phyloP scores from a whole-genome alignment of 2,113 vertebrate genomes.

The Eonycteris spelaea region DNA sequence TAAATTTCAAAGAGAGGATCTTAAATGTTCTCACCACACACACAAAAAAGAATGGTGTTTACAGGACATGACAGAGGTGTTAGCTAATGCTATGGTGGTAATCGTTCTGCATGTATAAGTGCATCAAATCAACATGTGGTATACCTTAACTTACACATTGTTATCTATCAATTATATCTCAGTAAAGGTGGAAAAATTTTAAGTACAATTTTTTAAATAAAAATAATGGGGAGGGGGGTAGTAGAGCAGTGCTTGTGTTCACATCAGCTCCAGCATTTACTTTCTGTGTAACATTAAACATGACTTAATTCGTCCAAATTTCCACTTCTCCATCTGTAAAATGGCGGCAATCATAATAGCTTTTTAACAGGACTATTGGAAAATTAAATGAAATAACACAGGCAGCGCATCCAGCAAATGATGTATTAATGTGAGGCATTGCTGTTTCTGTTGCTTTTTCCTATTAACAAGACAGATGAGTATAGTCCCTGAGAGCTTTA shows the following conservation, averaged over 20 bases:
- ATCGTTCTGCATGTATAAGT: not conserved
- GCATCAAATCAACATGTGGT: not conserved
- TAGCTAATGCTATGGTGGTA: not conserved
- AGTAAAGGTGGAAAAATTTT: not conserved
- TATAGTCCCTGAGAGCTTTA: not conserved
- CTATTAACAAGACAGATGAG: slow-evolving; percentile 20
- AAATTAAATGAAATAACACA: slow-evolving; percentile 24
- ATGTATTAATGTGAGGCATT: not conserved
- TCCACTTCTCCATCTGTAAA: not conserved
- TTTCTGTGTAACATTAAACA: not conserved
- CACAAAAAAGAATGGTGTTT: not conserved
- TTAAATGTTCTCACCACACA: not conserved
- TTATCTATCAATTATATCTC: not conserved
- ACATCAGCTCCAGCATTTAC: not conserved
- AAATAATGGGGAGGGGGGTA: not conserved
- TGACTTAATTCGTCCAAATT: not conserved
- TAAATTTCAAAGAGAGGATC: not conserved
- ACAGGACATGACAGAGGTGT: not conserved
- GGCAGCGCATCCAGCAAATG: not conserved
- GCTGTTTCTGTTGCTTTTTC: not conserved
- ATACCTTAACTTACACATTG: not conserved
- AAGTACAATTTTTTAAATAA: not conserved
- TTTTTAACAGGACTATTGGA: not conserved
- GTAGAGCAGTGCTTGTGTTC: not conserved
- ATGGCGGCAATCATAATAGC: not conserved